Percentiles rank a stretch among this genome's conserved stretches.
These are phyloP conservation scores for Tadarida brasiliensis DNA, from an alignment of 2,797 vertebrate species.

Conservation along the genomic window DNA sequence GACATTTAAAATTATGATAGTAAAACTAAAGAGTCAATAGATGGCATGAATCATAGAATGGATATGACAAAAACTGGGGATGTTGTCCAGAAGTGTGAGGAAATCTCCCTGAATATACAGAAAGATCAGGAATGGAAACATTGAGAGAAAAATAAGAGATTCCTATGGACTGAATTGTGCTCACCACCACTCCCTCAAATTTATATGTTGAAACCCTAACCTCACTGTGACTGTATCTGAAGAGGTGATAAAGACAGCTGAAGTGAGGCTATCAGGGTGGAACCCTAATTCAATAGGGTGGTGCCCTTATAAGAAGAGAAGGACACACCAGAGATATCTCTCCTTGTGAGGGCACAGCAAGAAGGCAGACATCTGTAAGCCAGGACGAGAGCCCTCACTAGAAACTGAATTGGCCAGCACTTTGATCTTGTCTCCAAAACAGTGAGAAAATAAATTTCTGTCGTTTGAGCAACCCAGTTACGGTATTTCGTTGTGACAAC, in stretches of 20 bases:
- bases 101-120: not conserved
- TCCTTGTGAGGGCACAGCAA: not conserved
- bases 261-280: not conserved
- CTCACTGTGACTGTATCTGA: not conserved
- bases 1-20: not conserved
- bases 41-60: not conserved
- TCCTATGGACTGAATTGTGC: not conserved
- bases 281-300: not conserved
- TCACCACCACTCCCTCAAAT: not conserved
- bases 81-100: not conserved
- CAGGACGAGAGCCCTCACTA: not conserved
- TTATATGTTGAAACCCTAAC: not conserved
- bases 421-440: not conserved
- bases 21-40: slow-evolving; percentile 39
- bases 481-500: not conserved
- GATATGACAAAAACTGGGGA: not conserved
- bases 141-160: not conserved
- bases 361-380: not conserved
- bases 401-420: not conserved
- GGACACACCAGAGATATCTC: not conserved
- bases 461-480: not conserved
- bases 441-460: slow-evolving; percentile 41
- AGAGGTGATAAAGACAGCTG: not conserved
- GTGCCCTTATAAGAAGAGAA: not conserved
- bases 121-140: not conserved